These are phyloP conservation scores for Channa argus DNA, from an alignment of 2,113 vertebrate species.

Conservation along the genomic window DNA sequence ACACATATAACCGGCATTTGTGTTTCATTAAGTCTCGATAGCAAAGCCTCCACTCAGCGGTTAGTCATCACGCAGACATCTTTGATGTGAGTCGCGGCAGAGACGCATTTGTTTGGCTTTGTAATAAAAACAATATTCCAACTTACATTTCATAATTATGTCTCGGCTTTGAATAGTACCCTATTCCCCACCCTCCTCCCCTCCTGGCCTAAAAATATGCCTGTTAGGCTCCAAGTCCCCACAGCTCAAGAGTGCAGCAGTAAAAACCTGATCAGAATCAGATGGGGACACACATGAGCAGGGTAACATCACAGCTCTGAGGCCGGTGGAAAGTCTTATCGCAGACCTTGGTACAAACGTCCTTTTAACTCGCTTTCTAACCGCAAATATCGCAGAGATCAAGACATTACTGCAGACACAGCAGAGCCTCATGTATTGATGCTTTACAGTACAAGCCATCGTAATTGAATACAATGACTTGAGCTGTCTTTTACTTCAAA, in stretches of 20 bases:
- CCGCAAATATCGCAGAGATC: constrained; percentile 59
- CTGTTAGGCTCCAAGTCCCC: constrained; percentile 53
- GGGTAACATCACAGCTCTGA: constrained; percentile 68
- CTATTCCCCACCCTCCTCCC: not conserved
- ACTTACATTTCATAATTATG: constrained; percentile 81
- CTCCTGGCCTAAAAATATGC: constrained; percentile 46
- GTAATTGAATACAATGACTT: not conserved
- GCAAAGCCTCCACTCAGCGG: constrained; percentile 65
- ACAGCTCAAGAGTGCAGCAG: constrained; percentile 44
- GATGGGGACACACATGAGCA: constrained; percentile 71
- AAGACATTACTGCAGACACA: constrained; percentile 17
- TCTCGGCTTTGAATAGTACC: constrained; percentile 67
- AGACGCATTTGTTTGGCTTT: constrained; percentile 83
- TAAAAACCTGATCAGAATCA: constrained; percentile 79
- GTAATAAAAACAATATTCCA: constrained; percentile 85
- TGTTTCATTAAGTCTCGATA: constrained; percentile 74
- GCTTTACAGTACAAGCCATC: not conserved
- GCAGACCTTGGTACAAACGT: constrained; percentile 50
- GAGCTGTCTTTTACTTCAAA: too few relatives aligned
- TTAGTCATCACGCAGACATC: constrained; percentile 73
- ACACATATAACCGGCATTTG: constrained; percentile 75
- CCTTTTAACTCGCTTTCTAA: constrained; percentile 63
- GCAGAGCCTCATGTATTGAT: constrained; percentile 31
- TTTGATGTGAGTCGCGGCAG: constrained; percentile 79
- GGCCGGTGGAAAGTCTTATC: constrained; percentile 74